Evolutionary conservation across 2,888 invertebrate genomes (phyloP), one percentile per base, ranked within the genome.

Genomic region (Polyommatus iphigenia): DNA sequence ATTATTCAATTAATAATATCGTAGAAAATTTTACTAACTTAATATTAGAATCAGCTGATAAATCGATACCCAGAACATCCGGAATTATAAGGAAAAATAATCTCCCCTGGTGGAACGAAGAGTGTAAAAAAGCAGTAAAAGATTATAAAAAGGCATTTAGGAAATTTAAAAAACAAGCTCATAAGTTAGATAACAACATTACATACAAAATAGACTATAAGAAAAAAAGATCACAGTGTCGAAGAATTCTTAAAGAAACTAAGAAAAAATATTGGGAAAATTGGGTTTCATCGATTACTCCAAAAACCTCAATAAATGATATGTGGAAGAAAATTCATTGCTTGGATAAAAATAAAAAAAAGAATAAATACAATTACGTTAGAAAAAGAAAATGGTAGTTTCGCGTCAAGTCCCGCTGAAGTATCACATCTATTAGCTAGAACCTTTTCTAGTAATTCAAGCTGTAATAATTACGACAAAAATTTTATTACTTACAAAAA

Each of bases 211-310:
- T 57, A n/a, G 57, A 57, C 2, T 57, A 57, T 57, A 57, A 57
- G 57, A 57, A 57, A 57, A 57, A 57, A 57, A 57, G 57, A n/a
- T 57, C 57, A 15, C 18, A 57, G n/a, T 57, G 57, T n/a, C 10
- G 57, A 57, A 18, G 57, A 57, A 5, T 57, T 57, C n/a, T 57
- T 2, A 57, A 57, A 57, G n/a, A 57, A 57, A 57, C 10, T 57
- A 57, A 57, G 13, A 57, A 15, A 57, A 57, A n/a, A 57, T 57
- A 57, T 57, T 57, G 57, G 57, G 24, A 71, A 29, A 62, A 54
- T 77, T 72, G n/a, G 71, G 71, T 71, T 71, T 71, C 71, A 24
- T 32, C 71, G 6, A 71, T 71, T 24, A 71, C 71, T 13, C 71
- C 71, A 71, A 71, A 71, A 29, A 71, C 71, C 15, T 5, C n/a